phyloP scores from a whole-genome alignment of 2,888 invertebrate genomes.

The Molanna angustata region DNA sequence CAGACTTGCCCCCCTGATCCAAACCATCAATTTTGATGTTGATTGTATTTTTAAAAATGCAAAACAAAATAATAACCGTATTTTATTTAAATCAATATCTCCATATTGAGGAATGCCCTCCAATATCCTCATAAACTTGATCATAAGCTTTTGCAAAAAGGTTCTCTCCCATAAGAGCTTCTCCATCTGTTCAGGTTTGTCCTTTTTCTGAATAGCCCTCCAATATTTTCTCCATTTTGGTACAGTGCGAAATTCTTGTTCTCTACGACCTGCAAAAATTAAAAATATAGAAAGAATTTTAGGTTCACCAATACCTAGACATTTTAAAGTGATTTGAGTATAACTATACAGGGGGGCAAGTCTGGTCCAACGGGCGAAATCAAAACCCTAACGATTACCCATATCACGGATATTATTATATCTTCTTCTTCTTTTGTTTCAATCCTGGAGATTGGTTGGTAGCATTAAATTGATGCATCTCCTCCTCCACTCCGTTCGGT shows the following conservation, averaged over 20 bases:
- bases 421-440: no score
- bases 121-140: slow-evolving; percentile 81
- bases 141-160: slow-evolving; percentile 80
- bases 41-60: not conserved
- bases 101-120: slow-evolving; percentile 69
- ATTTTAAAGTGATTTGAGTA: no score
- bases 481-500: no score
- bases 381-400: no score
- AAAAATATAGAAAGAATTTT: not conserved
- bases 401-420: no score
- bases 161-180: slow-evolving; percentile 80
- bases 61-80: slow-evolving; percentile 41
- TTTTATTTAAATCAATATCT: slow-evolving; percentile 54
- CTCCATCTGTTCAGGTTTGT: slow-evolving; percentile 66
- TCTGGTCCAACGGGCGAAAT: no score
- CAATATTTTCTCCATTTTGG: slow-evolving; percentile 92
- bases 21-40: slow-evolving; percentile 4
- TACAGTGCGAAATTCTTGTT: slow-evolving; percentile 79
- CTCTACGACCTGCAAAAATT: slow-evolving; percentile 63
- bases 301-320: not conserved
- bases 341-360: no score
- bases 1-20: no score
- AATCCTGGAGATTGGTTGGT: no score
- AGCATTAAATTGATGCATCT: no score
- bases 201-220: slow-evolving; percentile 84